These are phyloP conservation scores for Diaprepes abbreviatus DNA, from an alignment of 2,888 invertebrate species.

Conservation along the genomic window DNA sequence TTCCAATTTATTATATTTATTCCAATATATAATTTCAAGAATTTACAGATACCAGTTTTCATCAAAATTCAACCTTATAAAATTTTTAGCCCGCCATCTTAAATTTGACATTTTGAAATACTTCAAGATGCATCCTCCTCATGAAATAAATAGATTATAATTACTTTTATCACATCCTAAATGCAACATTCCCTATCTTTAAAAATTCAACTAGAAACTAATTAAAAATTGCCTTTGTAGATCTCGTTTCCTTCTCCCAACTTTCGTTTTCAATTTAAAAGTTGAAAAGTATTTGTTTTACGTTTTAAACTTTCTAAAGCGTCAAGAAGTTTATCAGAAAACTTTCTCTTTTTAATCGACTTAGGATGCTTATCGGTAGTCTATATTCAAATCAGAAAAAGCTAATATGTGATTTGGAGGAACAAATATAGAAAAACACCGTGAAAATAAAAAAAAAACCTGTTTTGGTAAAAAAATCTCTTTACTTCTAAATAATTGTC, in stretches of 20 bases:
- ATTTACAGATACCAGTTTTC: too few relatives aligned
- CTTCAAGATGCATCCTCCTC: too few relatives aligned
- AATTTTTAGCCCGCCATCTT: too few relatives aligned
- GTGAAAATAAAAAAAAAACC: too few relatives aligned
- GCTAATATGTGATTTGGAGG: background rate
- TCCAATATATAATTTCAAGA: too few relatives aligned
- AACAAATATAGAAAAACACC: background rate
- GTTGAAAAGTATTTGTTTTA: constrained; percentile 47
- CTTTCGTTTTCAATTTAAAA: constrained; percentile 18
- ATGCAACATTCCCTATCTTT: background rate
- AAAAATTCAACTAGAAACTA: background rate
- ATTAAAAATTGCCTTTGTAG: constrained; percentile 22
- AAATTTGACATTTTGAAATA: too few relatives aligned
- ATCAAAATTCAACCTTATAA: too few relatives aligned
- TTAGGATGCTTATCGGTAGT: constrained; percentile 19
- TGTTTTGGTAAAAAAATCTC: too few relatives aligned
- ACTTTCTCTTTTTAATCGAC: constrained; percentile 48
- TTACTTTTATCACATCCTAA: background rate
- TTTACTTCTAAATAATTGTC: too few relatives aligned
- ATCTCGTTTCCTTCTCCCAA: constrained; percentile 1
- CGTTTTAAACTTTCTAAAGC: constrained; percentile 50
- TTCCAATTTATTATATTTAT: too few relatives aligned
- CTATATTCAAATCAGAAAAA: background rate
- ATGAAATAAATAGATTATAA: too few relatives aligned
- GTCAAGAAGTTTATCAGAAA: constrained; percentile 38